Conservation (phyloP, 2,113 vertebrate genomes). For the Cynopterus brachyotis region DNA sequence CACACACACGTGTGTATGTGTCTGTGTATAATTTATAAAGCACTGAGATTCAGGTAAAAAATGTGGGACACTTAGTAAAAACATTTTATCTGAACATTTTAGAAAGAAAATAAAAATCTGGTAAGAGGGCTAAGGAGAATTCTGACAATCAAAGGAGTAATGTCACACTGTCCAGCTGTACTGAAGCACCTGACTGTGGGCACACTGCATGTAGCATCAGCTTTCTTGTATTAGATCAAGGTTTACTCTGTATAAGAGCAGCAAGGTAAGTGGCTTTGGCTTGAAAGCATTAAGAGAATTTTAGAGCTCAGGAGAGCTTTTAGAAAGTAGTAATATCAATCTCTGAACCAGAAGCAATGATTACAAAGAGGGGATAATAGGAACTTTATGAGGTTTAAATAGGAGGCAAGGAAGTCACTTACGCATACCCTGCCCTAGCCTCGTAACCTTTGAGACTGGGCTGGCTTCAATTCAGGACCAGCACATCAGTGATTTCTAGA, state of each 20-base stretch:
- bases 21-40: neutral
- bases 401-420: neutral
- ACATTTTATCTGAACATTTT: neutral
- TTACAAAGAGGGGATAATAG: neutral
- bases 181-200: neutral
- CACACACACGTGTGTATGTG: too few species aligned
- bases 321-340: constrained; percentile 14
- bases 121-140: neutral
- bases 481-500: neutral
- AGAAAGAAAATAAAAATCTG: constrained; percentile 2
- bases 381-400: neutral
- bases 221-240: neutral
- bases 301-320: constrained; percentile 28
- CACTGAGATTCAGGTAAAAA: neutral
- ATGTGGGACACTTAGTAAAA: neutral
- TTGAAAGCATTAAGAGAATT: constrained; percentile 17
- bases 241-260: neutral
- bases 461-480: neutral
- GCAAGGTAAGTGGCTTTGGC: neutral
- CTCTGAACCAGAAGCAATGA: neutral
- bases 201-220: neutral
- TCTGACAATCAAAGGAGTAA: neutral
- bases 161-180: neutral
- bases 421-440: neutral
- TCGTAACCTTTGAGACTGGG: neutral